Conservation (phyloP, 2,113 vertebrate genomes). For the Climacteris rufus region DNA sequence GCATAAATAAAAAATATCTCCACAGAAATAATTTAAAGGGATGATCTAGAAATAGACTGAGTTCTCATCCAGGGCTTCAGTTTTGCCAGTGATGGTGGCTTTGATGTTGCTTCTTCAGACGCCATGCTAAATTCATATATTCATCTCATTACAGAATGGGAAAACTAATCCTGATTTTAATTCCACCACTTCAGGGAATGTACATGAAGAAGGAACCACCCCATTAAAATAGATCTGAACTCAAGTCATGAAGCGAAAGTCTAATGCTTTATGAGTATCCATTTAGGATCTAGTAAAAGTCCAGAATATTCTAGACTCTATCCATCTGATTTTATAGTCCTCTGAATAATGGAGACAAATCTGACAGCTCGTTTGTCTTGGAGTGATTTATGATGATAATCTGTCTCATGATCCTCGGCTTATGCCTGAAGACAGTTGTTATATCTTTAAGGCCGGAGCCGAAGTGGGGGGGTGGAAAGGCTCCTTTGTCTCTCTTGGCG, state of each 20-base stretch:
- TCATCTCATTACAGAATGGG: background rate
- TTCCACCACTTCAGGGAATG: background rate
- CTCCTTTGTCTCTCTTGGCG: too few relatives aligned
- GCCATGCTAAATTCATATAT: slow-evolving; percentile 9
- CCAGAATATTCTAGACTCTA: slow-evolving; percentile 16
- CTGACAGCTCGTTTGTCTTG: too few relatives aligned
- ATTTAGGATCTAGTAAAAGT: slow-evolving; percentile 12
- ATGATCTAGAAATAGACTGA: background rate
- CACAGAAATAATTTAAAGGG: background rate
- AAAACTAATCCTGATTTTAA: slow-evolving; percentile 45
- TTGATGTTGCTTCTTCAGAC: background rate
- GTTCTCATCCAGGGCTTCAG: background rate
- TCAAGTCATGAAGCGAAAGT: background rate
- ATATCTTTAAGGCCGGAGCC: too few relatives aligned
- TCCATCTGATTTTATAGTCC: background rate
- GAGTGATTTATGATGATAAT: too few relatives aligned
- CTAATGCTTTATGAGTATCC: background rate
- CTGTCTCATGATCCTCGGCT: too few relatives aligned
- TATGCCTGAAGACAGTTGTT: too few relatives aligned
- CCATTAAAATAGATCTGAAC: slow-evolving; percentile 29
- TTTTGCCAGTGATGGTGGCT: background rate
- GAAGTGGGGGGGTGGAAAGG: too few relatives aligned
- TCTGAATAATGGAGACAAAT: background rate
- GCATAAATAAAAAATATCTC: slow-evolving; percentile 5
- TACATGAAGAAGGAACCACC: background rate